Evolutionary conservation across 2,888 invertebrate species (phyloP).

Genomic region (Diarsia rubi): DNA sequence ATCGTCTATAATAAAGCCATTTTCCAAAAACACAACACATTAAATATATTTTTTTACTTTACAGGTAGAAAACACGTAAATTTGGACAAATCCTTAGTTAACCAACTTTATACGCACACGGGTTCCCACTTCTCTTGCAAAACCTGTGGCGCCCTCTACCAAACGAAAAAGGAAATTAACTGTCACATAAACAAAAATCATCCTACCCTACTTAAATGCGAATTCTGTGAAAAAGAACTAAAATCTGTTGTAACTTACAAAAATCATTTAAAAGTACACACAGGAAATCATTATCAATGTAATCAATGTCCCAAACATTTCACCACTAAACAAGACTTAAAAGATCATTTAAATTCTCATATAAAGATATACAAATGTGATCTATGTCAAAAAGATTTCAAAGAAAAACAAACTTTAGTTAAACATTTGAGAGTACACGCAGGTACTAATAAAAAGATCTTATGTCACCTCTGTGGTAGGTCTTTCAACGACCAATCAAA

Average conservation of each 20-base stretch:
- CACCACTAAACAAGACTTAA: neutral
- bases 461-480: conserved; percentile 55
- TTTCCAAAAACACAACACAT: neutral
- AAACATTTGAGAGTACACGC: conserved; percentile 49
- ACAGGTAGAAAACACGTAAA: conserved; percentile 13
- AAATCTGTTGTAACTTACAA: neutral
- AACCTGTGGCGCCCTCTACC: conserved; percentile 34
- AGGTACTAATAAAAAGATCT: conserved; percentile 33
- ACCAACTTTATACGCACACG: neutral
- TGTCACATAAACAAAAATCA: conserved; percentile 36
- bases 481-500: conserved; percentile 50
- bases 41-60: conserved; percentile 13
- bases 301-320: conserved; percentile 25
- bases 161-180: conserved; percentile 7
- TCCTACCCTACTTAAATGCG: conserved; percentile 19
- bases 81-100: neutral
- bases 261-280: conserved; percentile 12
- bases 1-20: neutral
- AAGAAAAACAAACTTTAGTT: conserved; percentile 56
- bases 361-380: conserved; percentile 73
- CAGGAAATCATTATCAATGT: conserved; percentile 6
- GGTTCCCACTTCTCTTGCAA: conserved; percentile 42
- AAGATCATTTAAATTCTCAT: conserved; percentile 30
- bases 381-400: conserved; percentile 76
- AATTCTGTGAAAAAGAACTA: conserved; percentile 21